Evolutionary conservation across 2,113 vertebrate genomes (phyloP).

Genomic region (Alligator mississippiensis): DNA sequence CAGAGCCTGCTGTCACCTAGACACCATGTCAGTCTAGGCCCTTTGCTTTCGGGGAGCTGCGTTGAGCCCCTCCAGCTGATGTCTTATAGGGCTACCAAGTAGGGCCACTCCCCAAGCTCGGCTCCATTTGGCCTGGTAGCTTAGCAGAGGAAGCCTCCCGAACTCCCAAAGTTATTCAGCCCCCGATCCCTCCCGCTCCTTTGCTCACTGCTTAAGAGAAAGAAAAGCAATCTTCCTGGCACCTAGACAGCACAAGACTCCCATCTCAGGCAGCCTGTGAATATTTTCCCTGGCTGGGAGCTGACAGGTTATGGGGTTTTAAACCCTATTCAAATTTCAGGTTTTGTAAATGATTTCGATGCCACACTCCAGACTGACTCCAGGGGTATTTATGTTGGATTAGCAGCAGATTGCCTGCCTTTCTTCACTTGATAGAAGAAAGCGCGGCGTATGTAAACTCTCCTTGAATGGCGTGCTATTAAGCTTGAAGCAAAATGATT

Average conservation of each 20-base stretch:
- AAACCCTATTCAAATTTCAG: conserved; percentile 32
- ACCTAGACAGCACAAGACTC: neutral
- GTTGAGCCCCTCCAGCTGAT: neutral
- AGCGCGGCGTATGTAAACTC: conserved; percentile 11
- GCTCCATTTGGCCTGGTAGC: neutral
- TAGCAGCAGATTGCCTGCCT: conserved; percentile 40
- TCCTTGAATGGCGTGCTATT: neutral
- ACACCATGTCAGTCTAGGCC: neutral
- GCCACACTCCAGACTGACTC: conserved; percentile 70
- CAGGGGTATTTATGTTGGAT: conserved; percentile 71
- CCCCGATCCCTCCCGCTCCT: neutral
- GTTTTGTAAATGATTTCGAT: conserved; percentile 39
- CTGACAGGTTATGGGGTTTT: conserved; percentile 35
- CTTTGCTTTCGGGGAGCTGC: fast-evolving
- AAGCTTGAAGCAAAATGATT: neutral
- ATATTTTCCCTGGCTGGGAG: conserved; percentile 45
- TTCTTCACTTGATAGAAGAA: neutral
- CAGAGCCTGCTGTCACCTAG: fast-evolving
- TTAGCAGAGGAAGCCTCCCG: fast-evolving
- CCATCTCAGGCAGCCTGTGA: neutral
- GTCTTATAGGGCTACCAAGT: neutral
- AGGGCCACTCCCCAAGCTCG: neutral
- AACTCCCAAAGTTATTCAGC: neutral
- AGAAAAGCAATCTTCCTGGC: neutral
- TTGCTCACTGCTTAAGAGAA: neutral